A percentile compares a stretch with the other conserved stretches of the same genome.
Evolutionary conservation across 1,140 invertebrate species (phyloP).

Genomic region (Ptiloglossa arizonensis): DNA sequence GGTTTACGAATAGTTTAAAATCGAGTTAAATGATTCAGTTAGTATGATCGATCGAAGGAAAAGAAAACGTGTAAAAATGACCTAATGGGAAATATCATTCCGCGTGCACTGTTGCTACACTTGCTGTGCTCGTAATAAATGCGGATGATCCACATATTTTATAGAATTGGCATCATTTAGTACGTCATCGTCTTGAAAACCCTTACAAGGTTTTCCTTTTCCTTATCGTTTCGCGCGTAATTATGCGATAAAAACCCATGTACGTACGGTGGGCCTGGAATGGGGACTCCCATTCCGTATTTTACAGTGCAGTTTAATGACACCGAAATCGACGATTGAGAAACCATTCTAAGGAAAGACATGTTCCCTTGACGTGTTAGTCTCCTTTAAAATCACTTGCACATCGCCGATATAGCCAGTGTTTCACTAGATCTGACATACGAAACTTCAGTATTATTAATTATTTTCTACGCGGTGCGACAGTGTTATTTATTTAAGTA

Average conservation of each 20-base stretch:
- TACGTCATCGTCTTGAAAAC: background rate
- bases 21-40: background rate
- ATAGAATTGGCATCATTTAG: background rate
- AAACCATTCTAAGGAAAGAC: constrained; percentile 14
- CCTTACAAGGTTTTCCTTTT: constrained; percentile 7
- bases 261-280: background rate
- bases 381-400: constrained; percentile 38
- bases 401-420: constrained; percentile 1
- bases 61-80: background rate
- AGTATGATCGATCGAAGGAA: background rate
- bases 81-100: background rate
- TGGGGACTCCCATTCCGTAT: constrained; percentile 3
- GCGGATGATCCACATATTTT: background rate
- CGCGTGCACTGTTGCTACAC: background rate
- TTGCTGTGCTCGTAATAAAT: background rate
- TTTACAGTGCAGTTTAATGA: background rate
- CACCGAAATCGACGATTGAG: background rate
- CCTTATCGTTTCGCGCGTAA: background rate
- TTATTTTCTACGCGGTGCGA: background rate
- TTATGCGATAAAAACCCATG: background rate
- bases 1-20: background rate
- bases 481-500: background rate
- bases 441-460: constrained; percentile 6
- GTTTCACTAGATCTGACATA: background rate
- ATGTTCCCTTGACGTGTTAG: constrained; percentile 9